A percentile compares a stretch with the other conserved stretches of the same genome.
Evolutionary conservation across 1,140 invertebrate species (phyloP).

Genomic region (Papilio dardanus): DNA sequence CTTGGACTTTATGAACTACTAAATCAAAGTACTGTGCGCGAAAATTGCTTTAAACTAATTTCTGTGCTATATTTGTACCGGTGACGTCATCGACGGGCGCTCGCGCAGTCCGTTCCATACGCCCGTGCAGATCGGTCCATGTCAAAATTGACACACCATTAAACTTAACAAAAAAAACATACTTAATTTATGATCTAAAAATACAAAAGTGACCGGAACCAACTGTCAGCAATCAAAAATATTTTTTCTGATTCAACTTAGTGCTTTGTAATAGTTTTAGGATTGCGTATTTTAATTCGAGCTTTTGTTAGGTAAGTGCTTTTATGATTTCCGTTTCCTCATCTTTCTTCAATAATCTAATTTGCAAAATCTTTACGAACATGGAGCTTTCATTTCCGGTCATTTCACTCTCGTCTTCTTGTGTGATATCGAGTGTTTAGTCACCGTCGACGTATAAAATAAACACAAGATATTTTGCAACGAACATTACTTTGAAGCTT

Average conservation of each 20-base stretch:
- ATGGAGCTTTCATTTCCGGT: neutral
- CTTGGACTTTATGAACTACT: constrained; percentile 43
- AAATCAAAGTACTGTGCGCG: constrained; percentile 9
- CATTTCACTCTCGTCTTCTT: neutral
- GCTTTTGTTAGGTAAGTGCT: constrained; percentile 30
- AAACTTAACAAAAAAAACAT: constrained; percentile 37
- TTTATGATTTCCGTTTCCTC: neutral
- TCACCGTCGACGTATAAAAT: too few relatives aligned
- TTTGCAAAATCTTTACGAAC: neutral
- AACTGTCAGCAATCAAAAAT: constrained; percentile 2
- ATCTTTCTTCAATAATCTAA: neutral
- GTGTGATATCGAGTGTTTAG: neutral
- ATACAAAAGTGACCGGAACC: constrained; percentile 17
- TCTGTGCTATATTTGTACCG: constrained; percentile 68
- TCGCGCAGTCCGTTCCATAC: constrained; percentile 65
- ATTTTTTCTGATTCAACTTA: neutral
- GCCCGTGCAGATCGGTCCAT: constrained; percentile 60
- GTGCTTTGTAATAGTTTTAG: neutral
- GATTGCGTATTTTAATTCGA: constrained; percentile 21
- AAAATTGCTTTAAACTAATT: constrained; percentile 50
- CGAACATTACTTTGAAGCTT: too few relatives aligned
- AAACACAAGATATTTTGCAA: too few relatives aligned
- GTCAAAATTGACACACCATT: constrained; percentile 48
- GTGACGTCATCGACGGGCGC: constrained; percentile 64
- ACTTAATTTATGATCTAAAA: constrained; percentile 23